These are phyloP conservation scores for Sphaerophoria rueppellii DNA, from an alignment of 2,888 invertebrate genomes.

Conservation along the genomic window DNA sequence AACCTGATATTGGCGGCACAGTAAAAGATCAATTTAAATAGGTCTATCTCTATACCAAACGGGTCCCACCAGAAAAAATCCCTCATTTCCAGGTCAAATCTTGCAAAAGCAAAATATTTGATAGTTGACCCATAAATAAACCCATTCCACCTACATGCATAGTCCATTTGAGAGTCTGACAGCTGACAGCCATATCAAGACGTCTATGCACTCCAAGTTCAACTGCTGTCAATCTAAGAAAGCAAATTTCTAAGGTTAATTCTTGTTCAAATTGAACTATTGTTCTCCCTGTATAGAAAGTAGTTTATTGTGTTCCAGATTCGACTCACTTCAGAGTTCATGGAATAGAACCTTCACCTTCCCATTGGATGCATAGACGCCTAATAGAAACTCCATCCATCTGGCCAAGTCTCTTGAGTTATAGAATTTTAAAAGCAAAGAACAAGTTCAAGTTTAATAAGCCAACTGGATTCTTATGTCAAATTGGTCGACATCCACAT, in stretches of 20 bases:
- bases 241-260: conserved; percentile 57
- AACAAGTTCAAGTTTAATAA: conserved; percentile 72
- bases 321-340: conserved; percentile 22
- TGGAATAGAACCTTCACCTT: not conserved
- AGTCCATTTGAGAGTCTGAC: conserved; percentile 65
- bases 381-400: not conserved
- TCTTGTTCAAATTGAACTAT: conserved; percentile 59
- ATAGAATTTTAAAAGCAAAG: conserved; percentile 29
- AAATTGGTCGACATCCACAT: conserved; percentile 20
- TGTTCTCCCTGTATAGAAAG: conserved; percentile 62
- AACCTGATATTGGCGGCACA: not conserved
- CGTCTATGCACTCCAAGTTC: conserved; percentile 50
- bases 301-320: conserved; percentile 60
- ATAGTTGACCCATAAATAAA: conserved; percentile 62
- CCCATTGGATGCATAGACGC: conserved; percentile 7
- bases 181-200: conserved; percentile 44
- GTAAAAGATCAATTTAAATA: not conserved
- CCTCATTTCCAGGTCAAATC: conserved; percentile 61
- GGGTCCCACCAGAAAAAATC: conserved; percentile 24
- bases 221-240: conserved; percentile 58
- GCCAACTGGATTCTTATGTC: conserved; percentile 66
- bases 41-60: conserved; percentile 57
- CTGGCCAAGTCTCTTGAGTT: conserved; percentile 3
- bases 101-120: conserved; percentile 31
- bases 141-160: conserved; percentile 64